Evolutionary conservation across 2,888 invertebrate genomes (phyloP).

Genomic region (Parnassius apollo): DNA sequence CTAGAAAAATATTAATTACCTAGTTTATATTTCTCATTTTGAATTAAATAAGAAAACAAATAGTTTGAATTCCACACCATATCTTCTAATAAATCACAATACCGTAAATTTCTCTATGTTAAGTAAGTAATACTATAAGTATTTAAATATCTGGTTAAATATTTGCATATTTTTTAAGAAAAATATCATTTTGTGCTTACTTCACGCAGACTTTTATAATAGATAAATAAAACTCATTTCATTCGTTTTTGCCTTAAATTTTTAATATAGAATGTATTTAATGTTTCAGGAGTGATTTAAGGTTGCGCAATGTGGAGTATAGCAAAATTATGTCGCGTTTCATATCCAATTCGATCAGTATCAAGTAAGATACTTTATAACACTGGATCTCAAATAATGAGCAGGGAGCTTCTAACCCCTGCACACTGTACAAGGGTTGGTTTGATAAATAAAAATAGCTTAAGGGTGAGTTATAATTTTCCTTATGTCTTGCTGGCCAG

Average conservation of each 20-base stretch:
- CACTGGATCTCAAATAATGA: slow-evolving; percentile 39
- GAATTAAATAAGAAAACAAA: no score
- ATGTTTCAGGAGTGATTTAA: slow-evolving; percentile 1
- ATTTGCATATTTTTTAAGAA: no score
- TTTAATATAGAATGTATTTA: background rate
- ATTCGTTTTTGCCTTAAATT: no score
- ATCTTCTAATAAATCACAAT: background rate
- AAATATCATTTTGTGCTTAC: no score
- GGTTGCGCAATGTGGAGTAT: slow-evolving; percentile 58
- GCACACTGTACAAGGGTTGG: slow-evolving; percentile 36
- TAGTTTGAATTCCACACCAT: no score
- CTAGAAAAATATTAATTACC: no score
- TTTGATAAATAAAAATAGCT: slow-evolving; percentile 41
- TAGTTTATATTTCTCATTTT: no score
- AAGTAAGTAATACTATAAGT: background rate
- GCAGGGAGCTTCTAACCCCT: slow-evolving; percentile 53
- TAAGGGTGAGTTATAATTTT: slow-evolving; percentile 46
- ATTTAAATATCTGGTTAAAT: no score
- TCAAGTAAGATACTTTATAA: slow-evolving; percentile 46
- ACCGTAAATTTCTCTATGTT: background rate
- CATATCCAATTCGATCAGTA: slow-evolving; percentile 43
- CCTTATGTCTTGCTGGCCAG: no score
- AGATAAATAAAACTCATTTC: no score
- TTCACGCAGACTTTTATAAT: no score
- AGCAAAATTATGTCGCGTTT: slow-evolving; percentile 57